Conservation (phyloP, 2,113 vertebrate species). For the Emydura subglobosa region DNA sequence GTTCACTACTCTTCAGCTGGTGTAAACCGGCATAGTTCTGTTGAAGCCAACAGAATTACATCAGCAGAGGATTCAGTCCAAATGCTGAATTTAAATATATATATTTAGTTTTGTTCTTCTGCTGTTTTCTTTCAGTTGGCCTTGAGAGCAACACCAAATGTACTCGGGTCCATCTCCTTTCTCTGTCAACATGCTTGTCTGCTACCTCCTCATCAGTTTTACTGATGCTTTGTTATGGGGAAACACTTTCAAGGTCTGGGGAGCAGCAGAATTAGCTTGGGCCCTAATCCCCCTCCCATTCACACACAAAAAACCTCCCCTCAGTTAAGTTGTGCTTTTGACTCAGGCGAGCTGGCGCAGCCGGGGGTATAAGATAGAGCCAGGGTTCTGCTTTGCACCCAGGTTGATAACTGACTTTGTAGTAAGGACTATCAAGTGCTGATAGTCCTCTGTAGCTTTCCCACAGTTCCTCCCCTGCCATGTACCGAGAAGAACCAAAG, state of each 20-base stretch:
- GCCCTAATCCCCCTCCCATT: neutral
- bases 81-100: no score
- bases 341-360: neutral
- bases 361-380: no score
- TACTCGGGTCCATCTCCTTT: neutral
- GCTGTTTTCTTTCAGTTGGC: neutral
- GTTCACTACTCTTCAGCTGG: neutral
- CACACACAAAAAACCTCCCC: neutral
- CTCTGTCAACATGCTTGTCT: neutral
- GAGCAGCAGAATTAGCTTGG: neutral
- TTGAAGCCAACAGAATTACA: neutral
- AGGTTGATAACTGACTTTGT: no score
- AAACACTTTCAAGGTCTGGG: neutral
- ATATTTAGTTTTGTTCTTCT: neutral
- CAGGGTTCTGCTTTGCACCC: no score
- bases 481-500: no score
- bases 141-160: neutral
- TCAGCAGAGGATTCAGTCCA: neutral
- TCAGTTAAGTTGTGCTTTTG: neutral
- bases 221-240: neutral
- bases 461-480: no score
- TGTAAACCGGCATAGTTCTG: neutral
- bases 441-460: no score
- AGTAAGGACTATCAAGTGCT: no score
- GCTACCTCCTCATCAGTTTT: neutral